Evolutionary conservation across 2,113 vertebrate species (phyloP).

Genomic region (Nycticryphes semicollaris): DNA sequence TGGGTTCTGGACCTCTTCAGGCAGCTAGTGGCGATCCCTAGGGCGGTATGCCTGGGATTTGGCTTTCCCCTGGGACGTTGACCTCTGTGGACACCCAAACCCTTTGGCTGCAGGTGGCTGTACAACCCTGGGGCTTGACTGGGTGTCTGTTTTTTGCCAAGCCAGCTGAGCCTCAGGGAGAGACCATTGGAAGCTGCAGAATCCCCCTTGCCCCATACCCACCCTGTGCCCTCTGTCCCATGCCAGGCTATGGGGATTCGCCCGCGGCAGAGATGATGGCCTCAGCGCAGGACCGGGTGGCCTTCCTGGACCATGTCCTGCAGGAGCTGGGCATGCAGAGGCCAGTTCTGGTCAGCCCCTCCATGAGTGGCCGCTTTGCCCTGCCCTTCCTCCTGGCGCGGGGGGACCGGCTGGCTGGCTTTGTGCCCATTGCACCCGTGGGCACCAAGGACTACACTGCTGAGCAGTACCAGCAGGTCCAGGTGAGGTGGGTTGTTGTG

Average conservation of each 20-base stretch:
- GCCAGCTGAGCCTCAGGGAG: neutral
- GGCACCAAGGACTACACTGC: constrained; percentile 83
- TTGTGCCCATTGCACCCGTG: constrained; percentile 87
- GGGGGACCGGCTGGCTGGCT: constrained; percentile 80
- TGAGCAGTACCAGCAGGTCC: constrained; percentile 84
- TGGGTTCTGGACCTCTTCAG: neutral
- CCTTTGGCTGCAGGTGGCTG: neutral
- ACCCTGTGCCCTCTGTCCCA: neutral
- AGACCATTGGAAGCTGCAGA: neutral
- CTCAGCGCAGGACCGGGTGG: constrained; percentile 79
- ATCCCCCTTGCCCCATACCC: rapidly evolving
- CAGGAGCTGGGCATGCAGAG: constrained; percentile 78
- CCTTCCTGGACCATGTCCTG: constrained; percentile 82
- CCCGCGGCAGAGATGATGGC: constrained; percentile 72
- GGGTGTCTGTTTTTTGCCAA: neutral
- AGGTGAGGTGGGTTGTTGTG: constrained; percentile 73
- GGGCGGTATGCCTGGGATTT: neutral
- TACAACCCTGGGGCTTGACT: rapidly evolving
- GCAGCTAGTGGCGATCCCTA: neutral
- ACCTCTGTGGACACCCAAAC: neutral
- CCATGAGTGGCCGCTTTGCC: constrained; percentile 91
- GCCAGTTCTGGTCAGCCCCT: constrained; percentile 89
- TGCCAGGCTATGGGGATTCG: constrained; percentile 88
- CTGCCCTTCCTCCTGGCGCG: constrained; percentile 87
- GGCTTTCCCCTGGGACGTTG: neutral